These are phyloP conservation scores for Podocnemis expansa DNA, from an alignment of 2,113 vertebrate species.

Conservation along the genomic window DNA sequence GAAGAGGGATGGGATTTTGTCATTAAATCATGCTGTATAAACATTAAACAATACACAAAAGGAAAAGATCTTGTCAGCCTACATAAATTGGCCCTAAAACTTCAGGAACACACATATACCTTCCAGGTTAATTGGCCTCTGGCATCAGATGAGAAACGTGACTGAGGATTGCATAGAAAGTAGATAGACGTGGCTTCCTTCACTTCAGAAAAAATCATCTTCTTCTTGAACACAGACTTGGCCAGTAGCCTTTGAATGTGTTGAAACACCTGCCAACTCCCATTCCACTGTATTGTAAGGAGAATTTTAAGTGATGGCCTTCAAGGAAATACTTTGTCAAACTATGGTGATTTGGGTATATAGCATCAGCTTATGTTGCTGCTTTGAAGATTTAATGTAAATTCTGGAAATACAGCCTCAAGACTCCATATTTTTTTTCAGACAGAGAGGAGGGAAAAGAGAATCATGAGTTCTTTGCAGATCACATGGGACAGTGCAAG, in stretches of 20 bases:
- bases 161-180: not conserved
- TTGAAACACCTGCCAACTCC: not conserved
- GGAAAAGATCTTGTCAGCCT: not conserved
- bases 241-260: not conserved
- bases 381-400: not conserved
- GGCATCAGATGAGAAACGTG: not conserved
- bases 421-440: not conserved
- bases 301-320: too few species aligned
- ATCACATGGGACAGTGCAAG: not conserved
- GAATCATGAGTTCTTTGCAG: not conserved
- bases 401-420: too few species aligned
- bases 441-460: not conserved
- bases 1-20: rapidly evolving
- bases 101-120: not conserved
- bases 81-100: not conserved
- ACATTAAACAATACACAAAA: rapidly evolving
- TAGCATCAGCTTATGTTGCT: not conserved
- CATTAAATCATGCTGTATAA: not conserved
- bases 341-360: not conserved
- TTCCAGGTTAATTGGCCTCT: not conserved
- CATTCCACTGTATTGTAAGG: not conserved
- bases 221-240: not conserved
- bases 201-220: not conserved
- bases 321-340: not conserved
- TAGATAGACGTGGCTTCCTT: not conserved